Conservation (phyloP, 2,888 invertebrate genomes). For the Pristionchus mayeri region DNA sequence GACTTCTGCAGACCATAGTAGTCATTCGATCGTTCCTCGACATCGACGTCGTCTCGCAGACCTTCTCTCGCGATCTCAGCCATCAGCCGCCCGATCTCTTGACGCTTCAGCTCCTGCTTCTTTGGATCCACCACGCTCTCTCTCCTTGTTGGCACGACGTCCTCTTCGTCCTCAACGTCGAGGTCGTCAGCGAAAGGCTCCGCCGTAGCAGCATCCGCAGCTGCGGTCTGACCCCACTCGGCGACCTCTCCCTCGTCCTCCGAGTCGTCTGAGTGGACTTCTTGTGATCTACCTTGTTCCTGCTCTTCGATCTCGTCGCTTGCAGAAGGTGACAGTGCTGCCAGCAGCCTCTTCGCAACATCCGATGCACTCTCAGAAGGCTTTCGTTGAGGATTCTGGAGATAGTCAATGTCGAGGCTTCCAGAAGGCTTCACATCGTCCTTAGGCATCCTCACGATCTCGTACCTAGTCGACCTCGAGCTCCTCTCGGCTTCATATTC, state of each 20-base stretch:
- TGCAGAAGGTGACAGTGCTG: background rate
- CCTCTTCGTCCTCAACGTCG: background rate
- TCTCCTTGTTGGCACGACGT: background rate
- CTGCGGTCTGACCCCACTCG: background rate
- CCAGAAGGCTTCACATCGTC: background rate
- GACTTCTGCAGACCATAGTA: slow-evolving; percentile 20
- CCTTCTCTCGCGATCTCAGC: no score
- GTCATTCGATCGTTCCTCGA: slow-evolving; percentile 15
- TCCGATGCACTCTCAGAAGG: background rate
- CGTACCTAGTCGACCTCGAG: background rate
- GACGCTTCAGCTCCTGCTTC: no score
- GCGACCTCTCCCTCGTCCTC: slow-evolving; percentile 1
- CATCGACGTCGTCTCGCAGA: background rate
- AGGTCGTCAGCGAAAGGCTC: background rate
- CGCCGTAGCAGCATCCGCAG: background rate
- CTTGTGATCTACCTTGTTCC: background rate
- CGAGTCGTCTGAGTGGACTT: background rate
- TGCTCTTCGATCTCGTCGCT: background rate
- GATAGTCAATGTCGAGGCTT: background rate
- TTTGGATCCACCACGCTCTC: background rate
- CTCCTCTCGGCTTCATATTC: slow-evolving; percentile 19
- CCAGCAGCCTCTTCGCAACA: background rate
- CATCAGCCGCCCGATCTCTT: no score
- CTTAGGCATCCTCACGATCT: background rate
- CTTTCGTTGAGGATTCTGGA: background rate